A percentile compares a stretch with the other conserved stretches of the same genome.
Evolutionary conservation across 2,113 vertebrate species (phyloP).

Genomic region (Xerus inauris): DNA sequence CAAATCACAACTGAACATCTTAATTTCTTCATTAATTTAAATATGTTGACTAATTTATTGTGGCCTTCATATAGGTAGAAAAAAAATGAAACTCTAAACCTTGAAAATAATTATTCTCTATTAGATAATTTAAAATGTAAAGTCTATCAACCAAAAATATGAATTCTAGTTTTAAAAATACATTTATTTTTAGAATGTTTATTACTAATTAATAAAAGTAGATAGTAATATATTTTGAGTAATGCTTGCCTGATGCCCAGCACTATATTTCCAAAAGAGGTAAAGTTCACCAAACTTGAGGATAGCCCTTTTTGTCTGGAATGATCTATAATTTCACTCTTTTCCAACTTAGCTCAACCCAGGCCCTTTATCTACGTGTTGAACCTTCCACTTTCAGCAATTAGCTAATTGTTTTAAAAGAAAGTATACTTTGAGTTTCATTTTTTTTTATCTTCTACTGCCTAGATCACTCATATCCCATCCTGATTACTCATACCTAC

Average conservation of each 20-base stretch:
- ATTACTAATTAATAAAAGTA: background rate
- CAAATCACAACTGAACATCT: background rate
- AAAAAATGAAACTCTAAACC: background rate
- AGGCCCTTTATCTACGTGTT: background rate
- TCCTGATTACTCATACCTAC: no score
- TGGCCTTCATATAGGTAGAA: background rate
- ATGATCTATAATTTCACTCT: background rate
- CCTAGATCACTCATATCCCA: background rate
- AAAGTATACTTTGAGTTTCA: background rate
- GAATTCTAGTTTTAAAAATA: background rate
- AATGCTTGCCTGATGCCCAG: background rate
- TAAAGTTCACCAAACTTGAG: background rate
- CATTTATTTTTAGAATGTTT: background rate
- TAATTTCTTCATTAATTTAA: background rate
- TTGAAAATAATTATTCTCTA: background rate
- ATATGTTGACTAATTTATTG: background rate
- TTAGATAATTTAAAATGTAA: background rate
- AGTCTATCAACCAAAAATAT: background rate
- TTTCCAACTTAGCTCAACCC: background rate
- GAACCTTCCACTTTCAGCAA: background rate
- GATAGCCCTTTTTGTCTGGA: fast-evolving
- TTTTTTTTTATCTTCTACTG: background rate
- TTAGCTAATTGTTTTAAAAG: background rate
- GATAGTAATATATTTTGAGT: background rate
- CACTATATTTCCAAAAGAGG: background rate